Conservation (phyloP, 2,113 vertebrate species). For the Spea bombifrons region DNA sequence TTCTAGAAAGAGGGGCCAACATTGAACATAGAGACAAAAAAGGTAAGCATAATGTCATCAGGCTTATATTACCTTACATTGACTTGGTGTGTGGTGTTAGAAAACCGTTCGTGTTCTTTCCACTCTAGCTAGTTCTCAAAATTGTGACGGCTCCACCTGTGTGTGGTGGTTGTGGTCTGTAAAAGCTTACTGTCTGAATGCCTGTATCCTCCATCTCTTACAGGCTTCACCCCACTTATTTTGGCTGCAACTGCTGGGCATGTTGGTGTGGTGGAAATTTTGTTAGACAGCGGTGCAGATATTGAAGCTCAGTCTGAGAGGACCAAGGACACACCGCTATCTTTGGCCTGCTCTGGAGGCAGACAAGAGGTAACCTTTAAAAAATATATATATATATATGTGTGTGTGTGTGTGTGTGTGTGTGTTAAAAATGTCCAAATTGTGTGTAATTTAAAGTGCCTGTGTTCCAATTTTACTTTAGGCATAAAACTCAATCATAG, state of each 20-base stretch:
- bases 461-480: no score
- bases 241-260: slow-evolving; percentile 96
- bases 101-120: no score
- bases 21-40: slow-evolving; percentile 98
- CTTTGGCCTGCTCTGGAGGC: slow-evolving; percentile 95
- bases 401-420: no score
- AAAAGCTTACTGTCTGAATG: no score
- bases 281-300: slow-evolving; percentile 94
- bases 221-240: slow-evolving; percentile 97
- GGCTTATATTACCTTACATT: no score
- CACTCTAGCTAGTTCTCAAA: no score
- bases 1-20: slow-evolving; percentile 92
- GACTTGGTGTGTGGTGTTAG: no score
- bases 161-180: neutral
- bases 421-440: no score
- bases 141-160: no score
- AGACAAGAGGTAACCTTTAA: slow-evolving; percentile 84
- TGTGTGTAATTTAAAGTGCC: no score
- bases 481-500: no score
- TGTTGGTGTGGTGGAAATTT: slow-evolving; percentile 94
- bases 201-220: slow-evolving; percentile 18
- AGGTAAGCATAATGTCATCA: slow-evolving; percentile 63
- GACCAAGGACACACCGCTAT: slow-evolving; percentile 98
- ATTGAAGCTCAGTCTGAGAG: slow-evolving; percentile 98
- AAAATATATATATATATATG: no score